Percentiles rank a stretch among this genome's conserved stretches.
These are phyloP conservation scores for Micronisus gabar DNA, from an alignment of 2,113 vertebrate genomes.

Conservation along the genomic window DNA sequence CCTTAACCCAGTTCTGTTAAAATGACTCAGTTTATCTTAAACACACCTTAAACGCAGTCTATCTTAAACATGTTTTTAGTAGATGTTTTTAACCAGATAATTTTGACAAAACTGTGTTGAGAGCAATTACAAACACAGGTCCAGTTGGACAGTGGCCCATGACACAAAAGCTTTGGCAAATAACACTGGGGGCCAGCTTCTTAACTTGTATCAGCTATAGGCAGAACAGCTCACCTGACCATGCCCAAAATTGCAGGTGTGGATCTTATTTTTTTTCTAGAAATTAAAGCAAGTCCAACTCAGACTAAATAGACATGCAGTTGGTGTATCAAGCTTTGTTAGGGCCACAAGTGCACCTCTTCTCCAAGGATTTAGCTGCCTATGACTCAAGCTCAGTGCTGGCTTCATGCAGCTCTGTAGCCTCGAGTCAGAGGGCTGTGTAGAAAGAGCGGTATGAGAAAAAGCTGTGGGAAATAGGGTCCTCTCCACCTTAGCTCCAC, in stretches of 20 bases:
- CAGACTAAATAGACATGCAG: neutral
- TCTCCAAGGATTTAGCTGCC: neutral
- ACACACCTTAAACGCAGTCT: neutral
- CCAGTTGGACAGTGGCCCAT: neutral
- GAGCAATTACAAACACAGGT: neutral
- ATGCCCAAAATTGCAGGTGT: neutral
- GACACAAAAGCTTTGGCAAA: neutral
- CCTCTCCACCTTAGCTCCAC: neutral
- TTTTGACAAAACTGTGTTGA: neutral
- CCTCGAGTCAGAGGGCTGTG: neutral
- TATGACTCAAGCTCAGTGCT: neutral
- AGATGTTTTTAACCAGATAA: neutral
- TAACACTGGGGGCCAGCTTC: neutral
- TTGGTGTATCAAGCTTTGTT: neutral
- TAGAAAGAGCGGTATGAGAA: neutral
- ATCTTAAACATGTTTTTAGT: neutral
- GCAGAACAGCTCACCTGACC: neutral
- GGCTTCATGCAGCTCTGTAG: too few relatives aligned
- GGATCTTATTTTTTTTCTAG: neutral
- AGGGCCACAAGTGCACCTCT: neutral
- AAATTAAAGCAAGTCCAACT: neutral
- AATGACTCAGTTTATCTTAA: neutral
- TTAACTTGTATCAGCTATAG: neutral
- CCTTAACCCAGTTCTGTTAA: neutral
- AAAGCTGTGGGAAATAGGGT: neutral